Conservation (phyloP, 2,797 vertebrate genomes). For the Enteromius trimaculatus region DNA sequence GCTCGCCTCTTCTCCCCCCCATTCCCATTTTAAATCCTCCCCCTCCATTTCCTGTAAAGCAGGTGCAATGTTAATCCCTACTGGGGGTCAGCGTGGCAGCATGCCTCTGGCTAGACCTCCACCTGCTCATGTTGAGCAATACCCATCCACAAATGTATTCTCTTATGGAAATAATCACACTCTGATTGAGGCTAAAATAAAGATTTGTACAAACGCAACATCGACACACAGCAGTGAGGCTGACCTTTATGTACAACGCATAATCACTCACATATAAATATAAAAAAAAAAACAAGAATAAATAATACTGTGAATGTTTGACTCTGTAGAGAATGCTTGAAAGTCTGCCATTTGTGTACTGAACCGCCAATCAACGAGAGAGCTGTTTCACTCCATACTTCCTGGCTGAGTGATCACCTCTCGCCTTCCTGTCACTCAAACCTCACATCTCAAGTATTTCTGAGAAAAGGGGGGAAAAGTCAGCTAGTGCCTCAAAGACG, state of each 20-base stretch:
- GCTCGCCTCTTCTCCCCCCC: constrained; percentile 43
- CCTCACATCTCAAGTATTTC: constrained; percentile 53
- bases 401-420: constrained; percentile 58
- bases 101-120: constrained; percentile 59
- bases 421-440: constrained; percentile 55
- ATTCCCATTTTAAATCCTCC: constrained; percentile 57
- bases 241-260: constrained; percentile 9
- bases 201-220: constrained; percentile 10
- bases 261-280: constrained; percentile 3
- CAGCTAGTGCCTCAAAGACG: constrained; percentile 58
- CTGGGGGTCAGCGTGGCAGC: constrained; percentile 58
- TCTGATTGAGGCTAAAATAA: constrained; percentile 31
- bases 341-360: constrained; percentile 41
- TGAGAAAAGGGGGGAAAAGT: constrained; percentile 40
- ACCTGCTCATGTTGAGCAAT: constrained; percentile 58
- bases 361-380: constrained; percentile 47
- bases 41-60: constrained; percentile 59
- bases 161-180: constrained; percentile 51
- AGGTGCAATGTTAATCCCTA: constrained; percentile 63
- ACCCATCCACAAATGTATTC: constrained; percentile 45
- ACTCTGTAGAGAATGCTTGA: constrained; percentile 37
- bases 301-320: constrained; percentile 1
- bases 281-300: constrained; percentile 1
- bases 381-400: constrained; percentile 48
- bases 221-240: not conserved